Conservation (phyloP, 2,113 vertebrate genomes). For the Lophochroa leadbeateri region DNA sequence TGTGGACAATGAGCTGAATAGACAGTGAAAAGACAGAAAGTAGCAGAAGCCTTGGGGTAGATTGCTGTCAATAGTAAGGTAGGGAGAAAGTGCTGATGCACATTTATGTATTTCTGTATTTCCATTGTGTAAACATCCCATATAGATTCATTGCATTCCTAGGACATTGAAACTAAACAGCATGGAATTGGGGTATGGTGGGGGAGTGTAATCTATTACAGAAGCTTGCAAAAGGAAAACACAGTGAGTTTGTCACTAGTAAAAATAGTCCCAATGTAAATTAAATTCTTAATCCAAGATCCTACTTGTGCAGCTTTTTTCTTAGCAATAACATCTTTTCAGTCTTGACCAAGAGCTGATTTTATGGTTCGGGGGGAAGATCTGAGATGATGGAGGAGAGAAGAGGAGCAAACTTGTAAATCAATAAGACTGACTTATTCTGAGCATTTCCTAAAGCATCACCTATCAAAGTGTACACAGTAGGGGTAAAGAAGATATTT, state of each 20-base stretch:
- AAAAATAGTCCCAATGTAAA: not conserved
- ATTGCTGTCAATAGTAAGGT: not conserved
- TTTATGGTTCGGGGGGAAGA: not conserved
- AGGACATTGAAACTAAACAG: not conserved
- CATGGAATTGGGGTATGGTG: fast-evolving
- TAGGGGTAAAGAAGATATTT: not conserved
- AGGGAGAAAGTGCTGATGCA: not conserved
- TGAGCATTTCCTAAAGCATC: not conserved
- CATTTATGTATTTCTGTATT: not conserved
- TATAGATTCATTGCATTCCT: not conserved
- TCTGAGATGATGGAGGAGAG: not conserved
- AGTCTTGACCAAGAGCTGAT: not conserved
- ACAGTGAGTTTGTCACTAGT: not conserved
- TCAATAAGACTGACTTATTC: not conserved
- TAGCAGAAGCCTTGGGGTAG: not conserved
- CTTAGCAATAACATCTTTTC: not conserved
- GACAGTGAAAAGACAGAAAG: not conserved
- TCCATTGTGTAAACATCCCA: not conserved
- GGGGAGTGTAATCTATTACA: not conserved
- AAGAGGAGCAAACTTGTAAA: not conserved
- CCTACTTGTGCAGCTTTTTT: not conserved
- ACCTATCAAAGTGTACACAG: fast-evolving
- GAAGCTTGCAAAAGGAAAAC: not conserved
- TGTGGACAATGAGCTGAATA: not conserved
- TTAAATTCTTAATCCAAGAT: not conserved